Conservation (phyloP, 2,888 invertebrate species). For the Glaucopsyche alexis region DNA sequence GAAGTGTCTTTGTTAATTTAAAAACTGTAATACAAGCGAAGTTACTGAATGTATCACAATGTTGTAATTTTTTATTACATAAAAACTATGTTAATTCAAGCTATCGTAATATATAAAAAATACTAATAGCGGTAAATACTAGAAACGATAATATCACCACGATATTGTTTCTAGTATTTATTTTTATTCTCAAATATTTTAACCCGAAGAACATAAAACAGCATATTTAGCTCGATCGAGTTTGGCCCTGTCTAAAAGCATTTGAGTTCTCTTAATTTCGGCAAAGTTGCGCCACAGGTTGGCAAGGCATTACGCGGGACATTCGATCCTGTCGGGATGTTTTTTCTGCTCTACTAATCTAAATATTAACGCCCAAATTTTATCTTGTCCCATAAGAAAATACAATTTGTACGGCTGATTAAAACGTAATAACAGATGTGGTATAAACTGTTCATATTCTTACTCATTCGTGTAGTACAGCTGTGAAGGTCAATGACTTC, state of each 20-base stretch:
- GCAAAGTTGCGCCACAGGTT: constrained; percentile 8
- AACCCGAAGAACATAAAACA: no score
- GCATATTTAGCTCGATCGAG: not conserved
- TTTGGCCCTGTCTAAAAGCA: constrained; percentile 8
- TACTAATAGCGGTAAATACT: no score
- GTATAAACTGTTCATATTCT: not conserved
- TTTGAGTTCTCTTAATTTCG: constrained; percentile 14
- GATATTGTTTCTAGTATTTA: no score
- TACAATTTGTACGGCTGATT: not conserved
- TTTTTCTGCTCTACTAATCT: constrained; percentile 10
- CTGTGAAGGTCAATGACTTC: not conserved
- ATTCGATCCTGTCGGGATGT: not conserved
- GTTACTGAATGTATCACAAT: no score
- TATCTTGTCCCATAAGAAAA: not conserved
- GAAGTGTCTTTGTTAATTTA: no score
- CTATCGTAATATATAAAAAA: no score
- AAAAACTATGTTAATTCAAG: no score
- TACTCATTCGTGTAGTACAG: not conserved
- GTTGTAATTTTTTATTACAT: no score
- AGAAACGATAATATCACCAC: no score
- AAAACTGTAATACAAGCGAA: no score
- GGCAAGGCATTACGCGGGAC: not conserved
- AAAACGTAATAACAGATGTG: not conserved
- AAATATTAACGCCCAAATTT: constrained; percentile 3
- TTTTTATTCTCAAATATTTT: no score